phyloP scores from a whole-genome alignment of 2,113 vertebrate species.

The Otis tarda region DNA sequence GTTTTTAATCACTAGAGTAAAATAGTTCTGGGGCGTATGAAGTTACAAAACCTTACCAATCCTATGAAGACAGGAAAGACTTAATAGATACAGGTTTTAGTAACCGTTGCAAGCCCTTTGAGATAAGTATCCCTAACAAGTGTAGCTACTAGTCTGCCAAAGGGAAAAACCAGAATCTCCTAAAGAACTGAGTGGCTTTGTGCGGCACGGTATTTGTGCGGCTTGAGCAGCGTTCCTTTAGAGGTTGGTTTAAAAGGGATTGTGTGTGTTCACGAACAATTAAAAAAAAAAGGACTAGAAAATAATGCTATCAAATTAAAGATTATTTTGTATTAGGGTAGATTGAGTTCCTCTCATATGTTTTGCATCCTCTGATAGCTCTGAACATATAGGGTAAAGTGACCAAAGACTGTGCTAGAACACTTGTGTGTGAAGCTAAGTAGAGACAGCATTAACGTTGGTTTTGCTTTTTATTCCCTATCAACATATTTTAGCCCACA shows the following conservation, averaged over 20 bases:
- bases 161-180: background rate
- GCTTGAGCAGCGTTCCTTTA: background rate
- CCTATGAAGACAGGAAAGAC: background rate
- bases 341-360: fast-evolving
- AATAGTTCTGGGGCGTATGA: background rate
- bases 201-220: background rate
- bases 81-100: background rate
- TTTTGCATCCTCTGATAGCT: background rate
- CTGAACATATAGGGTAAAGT: background rate
- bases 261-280: background rate
- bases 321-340: background rate
- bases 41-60: background rate
- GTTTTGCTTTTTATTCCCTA: background rate
- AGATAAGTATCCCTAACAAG: background rate
- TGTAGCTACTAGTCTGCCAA: background rate
- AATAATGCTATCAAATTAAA: background rate
- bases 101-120: background rate
- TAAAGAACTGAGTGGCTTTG: background rate
- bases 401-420: background rate
- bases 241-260: background rate
- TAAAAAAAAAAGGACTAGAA: background rate
- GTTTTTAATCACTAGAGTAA: background rate
- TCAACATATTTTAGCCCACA: background rate
- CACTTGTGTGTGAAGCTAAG: background rate
- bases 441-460: background rate